Evolutionary conservation across 1,140 invertebrate genomes (phyloP), one percentile per base, ranked within the genome.

Genomic region (Bombus ignitus): DNA sequence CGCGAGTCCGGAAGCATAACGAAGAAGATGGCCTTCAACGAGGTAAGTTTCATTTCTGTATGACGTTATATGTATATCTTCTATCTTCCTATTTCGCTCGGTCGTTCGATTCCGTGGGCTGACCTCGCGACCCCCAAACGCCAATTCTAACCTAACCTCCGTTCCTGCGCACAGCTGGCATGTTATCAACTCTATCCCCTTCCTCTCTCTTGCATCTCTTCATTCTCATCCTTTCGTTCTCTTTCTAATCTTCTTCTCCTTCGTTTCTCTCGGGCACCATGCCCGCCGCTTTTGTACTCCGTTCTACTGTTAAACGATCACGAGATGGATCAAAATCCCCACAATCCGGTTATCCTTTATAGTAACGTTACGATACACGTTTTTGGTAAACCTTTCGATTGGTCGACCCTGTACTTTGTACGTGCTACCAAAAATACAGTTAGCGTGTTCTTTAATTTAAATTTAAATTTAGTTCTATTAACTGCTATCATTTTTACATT

Each of bases 21-120:
- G 84, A 94, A 94, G 92, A 95, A 95, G 93, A 95, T 95, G 95
- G 95, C 95, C 94, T 95, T 95, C 94, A 95, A 95, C 93, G 94
- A 95, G 94, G 95, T 95, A 72, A 93, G 89, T 91, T 65, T 47
- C 44, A 12, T n/a, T n/a, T 1, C 3, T 71, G 35, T 25, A 37
- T 39, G 3, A 18, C 32, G 28, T 5, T 62, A 13, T 62, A 62
- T n/a, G 28, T 72, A 35, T 79, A 42, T 53, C 32, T 53, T n/a
- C 59, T 53, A 72, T 35, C 47, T 65, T 44, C 66, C 66, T 73
- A 57, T 82, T 57, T 57, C 74, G 66, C 65, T 65, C 77, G 76
- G 66, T 86, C 68, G 81, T 90, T 91, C 90, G 87, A 90, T 89
- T 72, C 88, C 83, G 85, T 79, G 81, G 80, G 72, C 77, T 91